phyloP scores from a whole-genome alignment of 2,888 invertebrate genomes.

The Andrena trimmerana region DNA sequence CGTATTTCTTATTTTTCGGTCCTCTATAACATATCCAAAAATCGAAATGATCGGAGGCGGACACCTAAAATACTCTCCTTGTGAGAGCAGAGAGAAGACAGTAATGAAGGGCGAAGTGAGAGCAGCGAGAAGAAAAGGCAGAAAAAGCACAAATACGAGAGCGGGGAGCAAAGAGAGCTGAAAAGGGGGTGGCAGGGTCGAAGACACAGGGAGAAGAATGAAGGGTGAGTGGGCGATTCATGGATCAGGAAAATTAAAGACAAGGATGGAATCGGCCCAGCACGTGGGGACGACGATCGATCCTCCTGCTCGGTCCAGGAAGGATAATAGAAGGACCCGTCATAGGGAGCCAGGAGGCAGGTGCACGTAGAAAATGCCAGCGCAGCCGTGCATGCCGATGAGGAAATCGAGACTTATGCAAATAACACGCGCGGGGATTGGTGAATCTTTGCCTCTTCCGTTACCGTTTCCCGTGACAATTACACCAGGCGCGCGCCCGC shows the following conservation, averaged over 20 bases:
- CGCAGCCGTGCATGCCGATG: slow-evolving; percentile 49
- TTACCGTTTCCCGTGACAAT: slow-evolving; percentile 27
- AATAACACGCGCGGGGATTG: slow-evolving; percentile 11
- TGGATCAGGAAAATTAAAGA: slow-evolving; percentile 20
- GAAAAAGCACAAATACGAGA: not conserved
- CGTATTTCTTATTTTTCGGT: no score
- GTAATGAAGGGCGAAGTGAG: not conserved
- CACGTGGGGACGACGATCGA: slow-evolving; percentile 19
- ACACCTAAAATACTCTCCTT: no score
- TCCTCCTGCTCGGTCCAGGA: slow-evolving; percentile 9
- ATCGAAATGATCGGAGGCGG: no score
- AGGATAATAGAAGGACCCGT: slow-evolving; percentile 5
- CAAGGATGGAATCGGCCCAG: slow-evolving; percentile 6
- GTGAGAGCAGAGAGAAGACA: no score
- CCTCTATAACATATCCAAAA: no score
- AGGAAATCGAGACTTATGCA: slow-evolving; percentile 54
- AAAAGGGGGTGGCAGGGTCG: no score
- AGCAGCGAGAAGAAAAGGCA: not conserved
- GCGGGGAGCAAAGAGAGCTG: not conserved
- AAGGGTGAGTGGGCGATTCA: not conserved
- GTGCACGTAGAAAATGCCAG: slow-evolving; percentile 50
- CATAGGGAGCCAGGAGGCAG: slow-evolving; percentile 7
- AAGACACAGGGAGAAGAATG: no score
- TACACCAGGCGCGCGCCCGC: slow-evolving; percentile 9
- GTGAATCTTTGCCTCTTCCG: slow-evolving; percentile 28